A percentile compares a stretch with the other conserved stretches of the same genome.
Conservation (phyloP, 2,797 vertebrate species). For the Eptatretus atami region DNA sequence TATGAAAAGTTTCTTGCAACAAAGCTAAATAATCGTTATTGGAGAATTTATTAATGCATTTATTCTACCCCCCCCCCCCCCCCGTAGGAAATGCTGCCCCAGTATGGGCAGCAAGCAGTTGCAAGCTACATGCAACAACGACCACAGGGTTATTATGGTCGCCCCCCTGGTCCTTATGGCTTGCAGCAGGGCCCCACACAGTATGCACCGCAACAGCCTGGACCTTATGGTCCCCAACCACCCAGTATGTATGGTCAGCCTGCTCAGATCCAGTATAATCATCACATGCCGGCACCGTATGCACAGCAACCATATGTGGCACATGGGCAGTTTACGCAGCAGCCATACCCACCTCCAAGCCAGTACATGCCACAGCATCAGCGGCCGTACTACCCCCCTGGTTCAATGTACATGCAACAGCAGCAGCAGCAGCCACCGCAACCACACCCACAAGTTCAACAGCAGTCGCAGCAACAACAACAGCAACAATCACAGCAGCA, state of each 20-base stretch:
- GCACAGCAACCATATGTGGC: not conserved
- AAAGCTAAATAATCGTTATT: too few relatives aligned
- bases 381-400: too few relatives aligned
- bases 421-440: too few relatives aligned
- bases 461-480: not conserved
- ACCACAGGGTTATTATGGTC: not conserved
- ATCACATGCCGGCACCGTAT: not conserved
- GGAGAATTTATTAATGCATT: too few relatives aligned
- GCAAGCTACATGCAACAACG: not conserved
- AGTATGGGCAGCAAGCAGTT: not conserved
- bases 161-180: not conserved
- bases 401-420: too few relatives aligned
- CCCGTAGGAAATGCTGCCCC: not conserved
- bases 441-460: too few relatives aligned
- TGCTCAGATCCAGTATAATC: slow-evolving; percentile 1
- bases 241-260: too few relatives aligned
- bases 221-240: too few relatives aligned
- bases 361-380: slow-evolving; percentile 1
- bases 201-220: too few relatives aligned
- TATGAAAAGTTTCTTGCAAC: too few relatives aligned
- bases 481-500: not conserved
- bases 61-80: too few relatives aligned
- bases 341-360: not conserved
- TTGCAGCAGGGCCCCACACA: not conserved
- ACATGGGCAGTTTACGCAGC: slow-evolving; percentile 5